Conservation (phyloP, 2,113 vertebrate species). For the Chaenogobius annularis region DNA sequence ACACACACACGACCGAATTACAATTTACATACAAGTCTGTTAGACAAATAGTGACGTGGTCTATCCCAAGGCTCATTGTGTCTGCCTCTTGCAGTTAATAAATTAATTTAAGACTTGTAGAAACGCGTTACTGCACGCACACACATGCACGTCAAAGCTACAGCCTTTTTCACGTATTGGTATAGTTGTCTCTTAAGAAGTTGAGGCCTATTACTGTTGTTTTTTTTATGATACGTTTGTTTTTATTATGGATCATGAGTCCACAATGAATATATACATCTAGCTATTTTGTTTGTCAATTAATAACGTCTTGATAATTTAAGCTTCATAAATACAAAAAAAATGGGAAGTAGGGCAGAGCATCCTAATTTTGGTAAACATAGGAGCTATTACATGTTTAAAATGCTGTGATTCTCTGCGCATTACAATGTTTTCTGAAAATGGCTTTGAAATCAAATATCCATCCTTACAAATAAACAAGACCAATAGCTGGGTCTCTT, state of each 20-base stretch:
- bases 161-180: too few species aligned
- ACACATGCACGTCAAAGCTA: conserved; percentile 2
- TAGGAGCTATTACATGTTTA: background rate
- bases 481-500: background rate
- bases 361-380: background rate
- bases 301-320: background rate
- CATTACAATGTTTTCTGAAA: background rate
- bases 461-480: background rate
- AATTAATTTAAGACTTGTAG: background rate
- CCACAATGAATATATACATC: too few species aligned
- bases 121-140: conserved; percentile 11
- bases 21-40: too few species aligned
- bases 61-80: too few species aligned
- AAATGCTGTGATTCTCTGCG: background rate
- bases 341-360: background rate
- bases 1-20: too few species aligned
- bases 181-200: too few species aligned
- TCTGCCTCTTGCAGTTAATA: too few species aligned
- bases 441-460: background rate
- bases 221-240: too few species aligned
- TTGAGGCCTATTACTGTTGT: too few species aligned
- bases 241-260: too few species aligned
- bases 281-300: background rate
- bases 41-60: too few species aligned
- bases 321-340: background rate